Evolutionary conservation across 2,888 invertebrate genomes (phyloP), one percentile per base, ranked within the genome.

Genomic region (Ochropleura plecta): DNA sequence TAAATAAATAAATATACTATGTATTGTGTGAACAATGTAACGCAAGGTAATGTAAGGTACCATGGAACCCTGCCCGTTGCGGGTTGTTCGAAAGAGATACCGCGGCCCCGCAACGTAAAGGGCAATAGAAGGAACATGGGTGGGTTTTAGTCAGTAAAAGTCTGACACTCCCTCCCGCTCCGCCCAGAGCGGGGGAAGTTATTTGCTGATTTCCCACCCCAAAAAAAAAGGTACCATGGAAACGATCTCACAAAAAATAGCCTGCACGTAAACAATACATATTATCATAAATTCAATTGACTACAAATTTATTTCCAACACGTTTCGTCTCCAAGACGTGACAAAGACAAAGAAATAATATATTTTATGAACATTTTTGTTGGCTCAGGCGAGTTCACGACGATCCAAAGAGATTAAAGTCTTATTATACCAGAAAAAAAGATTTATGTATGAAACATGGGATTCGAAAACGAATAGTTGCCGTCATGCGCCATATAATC

Each of bases 321-420:
- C 55, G 55, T 73, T 48, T 20, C n/a, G 2, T 18, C 14, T 18
- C 30, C 30, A 8, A 62, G 42, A 48, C 74, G 73, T 73, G 73
- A 73, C 62, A 9, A 18, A 48, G 18, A 14, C 14, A 44, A 57
- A 57, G 14, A 53, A 70, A 42, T 14, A 7, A 18, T 14, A 20
- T n/a, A 9, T n/a, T 30, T 30, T 53, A 69, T n/a, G 30, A 30
- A 18, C 30, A 10, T 30, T 69, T 66, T 8, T 30, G 6, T 7
- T 20, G 9, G 30, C 12, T 18, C 40, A 40, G n/a, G 40, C 14
- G 14, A 65, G 14, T 10, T 20, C 9, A 10, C 5, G 12, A 40
- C n/a, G 18, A 6, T n/a, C 14, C 5, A 9, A 48, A 48, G 30
- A 65, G 18, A 30, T 51, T n/a, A 18, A 3, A 48, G 18, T 49